A percentile compares a stretch with the other conserved stretches of the same genome.
Evolutionary conservation across 2,888 invertebrate species (phyloP).

Genomic region (Mythimna impura): DNA sequence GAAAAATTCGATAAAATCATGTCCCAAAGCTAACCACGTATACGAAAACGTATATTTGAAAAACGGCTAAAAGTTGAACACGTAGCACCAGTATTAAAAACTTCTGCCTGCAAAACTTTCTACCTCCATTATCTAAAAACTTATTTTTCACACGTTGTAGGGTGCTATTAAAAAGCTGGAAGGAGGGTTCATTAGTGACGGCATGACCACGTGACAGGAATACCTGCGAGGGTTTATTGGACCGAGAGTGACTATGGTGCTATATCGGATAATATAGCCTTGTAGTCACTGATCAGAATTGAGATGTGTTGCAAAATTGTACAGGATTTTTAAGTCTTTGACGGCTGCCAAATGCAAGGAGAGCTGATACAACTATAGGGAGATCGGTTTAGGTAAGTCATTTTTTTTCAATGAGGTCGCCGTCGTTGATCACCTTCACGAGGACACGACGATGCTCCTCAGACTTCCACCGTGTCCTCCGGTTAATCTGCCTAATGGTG

Average conservation of each 20-base stretch:
- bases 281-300: slow-evolving; percentile 25
- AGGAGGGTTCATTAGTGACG: slow-evolving; percentile 72
- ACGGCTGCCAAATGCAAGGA: too few species aligned
- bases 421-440: too few species aligned
- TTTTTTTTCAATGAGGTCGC: too few species aligned
- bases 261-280: slow-evolving; percentile 29
- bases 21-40: background rate
- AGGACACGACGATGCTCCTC: too few species aligned
- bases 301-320: slow-evolving; percentile 10
- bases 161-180: slow-evolving; percentile 71
- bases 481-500: too few species aligned
- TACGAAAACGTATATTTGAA: slow-evolving; percentile 6
- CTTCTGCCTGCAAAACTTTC: slow-evolving; percentile 43
- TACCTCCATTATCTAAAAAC: slow-evolving; percentile 60
- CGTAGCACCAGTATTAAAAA: slow-evolving; percentile 43
- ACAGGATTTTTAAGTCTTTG: background rate
- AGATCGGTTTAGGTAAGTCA: too few species aligned
- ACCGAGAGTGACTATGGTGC: slow-evolving; percentile 33
- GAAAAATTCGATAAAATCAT: slow-evolving; percentile 11
- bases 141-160: slow-evolving; percentile 63
- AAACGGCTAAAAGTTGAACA: slow-evolving; percentile 25
- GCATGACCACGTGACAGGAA: slow-evolving; percentile 71
- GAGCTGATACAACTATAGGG: too few species aligned
- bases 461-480: too few species aligned
- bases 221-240: slow-evolving; percentile 56